phyloP scores from a whole-genome alignment of 2,113 vertebrate species.

The Cephalophus harveyi region DNA sequence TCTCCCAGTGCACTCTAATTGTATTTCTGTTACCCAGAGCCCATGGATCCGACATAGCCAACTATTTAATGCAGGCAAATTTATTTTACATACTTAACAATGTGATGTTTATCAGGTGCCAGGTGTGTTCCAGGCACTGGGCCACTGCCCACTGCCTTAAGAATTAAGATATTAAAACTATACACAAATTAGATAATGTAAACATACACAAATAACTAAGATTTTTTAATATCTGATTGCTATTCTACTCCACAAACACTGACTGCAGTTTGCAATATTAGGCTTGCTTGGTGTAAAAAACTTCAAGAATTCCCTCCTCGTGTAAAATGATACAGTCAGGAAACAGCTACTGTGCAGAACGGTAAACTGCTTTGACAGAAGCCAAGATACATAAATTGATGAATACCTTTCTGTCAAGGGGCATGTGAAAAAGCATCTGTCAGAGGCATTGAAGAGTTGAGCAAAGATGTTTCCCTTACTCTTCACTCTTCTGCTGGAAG shows the following conservation, averaged over 20 bases:
- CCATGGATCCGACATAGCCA: neutral
- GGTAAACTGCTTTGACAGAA: neutral
- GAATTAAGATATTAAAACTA: neutral
- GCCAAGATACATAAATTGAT: neutral
- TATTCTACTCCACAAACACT: neutral
- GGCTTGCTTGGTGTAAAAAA: neutral
- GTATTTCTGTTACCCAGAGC: neutral
- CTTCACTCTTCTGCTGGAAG: neutral
- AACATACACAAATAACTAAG: neutral
- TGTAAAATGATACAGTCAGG: neutral
- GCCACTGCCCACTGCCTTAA: neutral
- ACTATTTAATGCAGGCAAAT: neutral
- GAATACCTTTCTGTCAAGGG: neutral
- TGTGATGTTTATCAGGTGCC: neutral
- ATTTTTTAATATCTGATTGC: neutral
- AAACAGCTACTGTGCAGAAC: neutral
- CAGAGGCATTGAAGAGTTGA: neutral
- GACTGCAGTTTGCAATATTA: neutral
- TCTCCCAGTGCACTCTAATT: neutral
- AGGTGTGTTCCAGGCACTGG: neutral
- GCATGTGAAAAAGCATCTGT: neutral
- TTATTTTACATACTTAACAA: neutral
- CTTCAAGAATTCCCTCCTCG: neutral
- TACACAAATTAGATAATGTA: constrained; percentile 12
- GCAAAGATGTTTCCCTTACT: neutral